Evolutionary conservation across 2,797 vertebrate species (phyloP), one percentile per base, ranked within the genome.

Genomic region (Phoeniculus purpureus): DNA sequence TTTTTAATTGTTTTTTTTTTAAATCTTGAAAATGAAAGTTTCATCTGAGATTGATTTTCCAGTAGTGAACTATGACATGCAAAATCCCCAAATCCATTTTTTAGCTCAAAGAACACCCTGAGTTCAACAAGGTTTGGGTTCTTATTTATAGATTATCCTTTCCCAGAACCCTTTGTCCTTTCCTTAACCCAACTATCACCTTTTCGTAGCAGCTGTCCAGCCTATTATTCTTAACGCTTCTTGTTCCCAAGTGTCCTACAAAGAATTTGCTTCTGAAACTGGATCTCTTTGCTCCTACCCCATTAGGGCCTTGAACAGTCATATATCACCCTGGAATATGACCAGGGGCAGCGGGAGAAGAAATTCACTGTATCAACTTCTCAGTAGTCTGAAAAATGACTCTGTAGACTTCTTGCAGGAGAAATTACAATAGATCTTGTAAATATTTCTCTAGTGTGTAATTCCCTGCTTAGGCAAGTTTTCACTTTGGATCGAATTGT

Each of bases 391-490:
- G 79, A 96, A 94, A 96, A 96, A 93, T 95, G 8, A 94, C 84
- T 94, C 77, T 88, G 86, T 90, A 93, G 94, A 90, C 87, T 13
- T 61, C 64, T 81, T 93, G 81, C 67, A 93, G 54, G 55, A 93
- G 92, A 95, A 96, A 97, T 96, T 96, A 93, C 85, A 94, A 93
- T 96, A 96, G 87, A 93, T 96, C 94, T 97, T 97, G 87, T 96
- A 97, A 97, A 97, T 96, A 97, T 97, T 95, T 96, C 97, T 97
- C 95, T 65, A 89, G 96, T 94, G 96, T 96, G 84, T 96, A 97
- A 96, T 97, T 97, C 95, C 84, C 87, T 93, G 88, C 81, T 94
- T 87, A 94, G 81, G 96, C 92, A 95, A 96, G 95, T 97, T 97
- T 96, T 96, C 96, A 96, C 83, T 96, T 96, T 96, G 95, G 94